Percentiles rank a stretch among this genome's conserved stretches.
phyloP scores from a whole-genome alignment of 1,140 invertebrate genomes.

The Drosophila punjabiensis region DNA sequence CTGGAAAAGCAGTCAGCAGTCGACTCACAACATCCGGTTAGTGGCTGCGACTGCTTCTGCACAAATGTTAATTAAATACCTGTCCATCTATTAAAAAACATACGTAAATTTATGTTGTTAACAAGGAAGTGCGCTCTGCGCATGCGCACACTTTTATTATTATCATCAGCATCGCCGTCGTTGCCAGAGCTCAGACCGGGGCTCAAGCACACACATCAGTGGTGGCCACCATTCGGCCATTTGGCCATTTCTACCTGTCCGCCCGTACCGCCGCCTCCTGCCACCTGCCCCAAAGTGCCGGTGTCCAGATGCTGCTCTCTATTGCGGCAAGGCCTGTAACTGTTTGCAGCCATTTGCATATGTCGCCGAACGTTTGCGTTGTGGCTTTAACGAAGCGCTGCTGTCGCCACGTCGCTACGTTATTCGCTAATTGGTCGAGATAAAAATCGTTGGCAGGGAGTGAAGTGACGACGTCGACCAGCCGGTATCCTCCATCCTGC shows the following conservation, averaged over 20 bases:
- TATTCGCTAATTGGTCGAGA: conserved; percentile 80
- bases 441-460: conserved; percentile 69
- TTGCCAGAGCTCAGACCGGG: conserved; percentile 34
- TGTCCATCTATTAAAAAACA: conserved; percentile 79
- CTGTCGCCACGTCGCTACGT: conserved; percentile 73
- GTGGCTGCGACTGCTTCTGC: conserved; percentile 36
- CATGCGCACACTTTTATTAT: conserved; percentile 82
- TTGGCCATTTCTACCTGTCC: conserved; percentile 55
- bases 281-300: conserved; percentile 2
- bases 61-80: conserved; percentile 82
- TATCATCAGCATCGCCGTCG: conserved; percentile 58
- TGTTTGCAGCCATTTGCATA: conserved; percentile 70
- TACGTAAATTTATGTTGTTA: conserved; percentile 84
- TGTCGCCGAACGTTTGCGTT: conserved; percentile 62
- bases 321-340: conserved; percentile 43
- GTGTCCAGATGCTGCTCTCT: conserved; percentile 10
- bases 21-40: conserved; percentile 63
- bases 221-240: conserved; percentile 57
- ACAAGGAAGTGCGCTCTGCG: conserved; percentile 78
- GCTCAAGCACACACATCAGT: conserved; percentile 49
- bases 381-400: conserved; percentile 68
- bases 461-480: conserved; percentile 46
- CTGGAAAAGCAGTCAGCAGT: conserved; percentile 15
- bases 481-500: conserved; percentile 8
- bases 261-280: conserved; percentile 15